Evolutionary conservation across 1,140 invertebrate genomes (phyloP).

Genomic region (Reticulitermes speratus): DNA sequence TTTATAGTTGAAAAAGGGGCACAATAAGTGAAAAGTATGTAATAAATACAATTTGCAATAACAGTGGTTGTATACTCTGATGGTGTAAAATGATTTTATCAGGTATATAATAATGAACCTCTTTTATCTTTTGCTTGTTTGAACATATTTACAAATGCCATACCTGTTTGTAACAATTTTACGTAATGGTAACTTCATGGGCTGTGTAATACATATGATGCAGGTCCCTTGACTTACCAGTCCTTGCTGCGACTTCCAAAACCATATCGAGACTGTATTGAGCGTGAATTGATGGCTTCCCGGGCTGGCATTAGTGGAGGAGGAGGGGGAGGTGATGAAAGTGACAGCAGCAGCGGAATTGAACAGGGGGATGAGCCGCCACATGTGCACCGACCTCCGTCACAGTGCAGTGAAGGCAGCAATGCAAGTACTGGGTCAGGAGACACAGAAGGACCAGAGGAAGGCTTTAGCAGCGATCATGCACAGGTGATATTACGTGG

Average conservation of each 20-base stretch:
- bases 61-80: no score
- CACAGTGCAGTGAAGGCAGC: slow-evolving; percentile 23
- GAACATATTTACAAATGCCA: no score
- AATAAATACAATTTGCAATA: no score
- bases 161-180: no score
- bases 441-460: slow-evolving; percentile 71
- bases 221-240: slow-evolving; percentile 78
- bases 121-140: no score
- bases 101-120: no score
- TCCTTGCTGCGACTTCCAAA: slow-evolving; percentile 77
- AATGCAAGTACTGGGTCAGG: slow-evolving; percentile 51
- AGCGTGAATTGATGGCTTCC: slow-evolving; percentile 31
- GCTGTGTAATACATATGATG: neutral
- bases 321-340: slow-evolving; percentile 34
- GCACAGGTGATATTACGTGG: slow-evolving; percentile 35
- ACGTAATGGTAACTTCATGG: no score
- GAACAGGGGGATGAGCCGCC: slow-evolving; percentile 53
- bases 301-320: neutral
- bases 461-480: slow-evolving; percentile 42
- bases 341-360: slow-evolving; percentile 51
- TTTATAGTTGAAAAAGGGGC: no score
- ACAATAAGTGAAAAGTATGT: no score
- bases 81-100: no score
- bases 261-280: slow-evolving; percentile 58
- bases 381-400: slow-evolving; percentile 22